Evolutionary conservation across 2,797 vertebrate genomes (phyloP).

Genomic region (Clarias fuscus): DNA sequence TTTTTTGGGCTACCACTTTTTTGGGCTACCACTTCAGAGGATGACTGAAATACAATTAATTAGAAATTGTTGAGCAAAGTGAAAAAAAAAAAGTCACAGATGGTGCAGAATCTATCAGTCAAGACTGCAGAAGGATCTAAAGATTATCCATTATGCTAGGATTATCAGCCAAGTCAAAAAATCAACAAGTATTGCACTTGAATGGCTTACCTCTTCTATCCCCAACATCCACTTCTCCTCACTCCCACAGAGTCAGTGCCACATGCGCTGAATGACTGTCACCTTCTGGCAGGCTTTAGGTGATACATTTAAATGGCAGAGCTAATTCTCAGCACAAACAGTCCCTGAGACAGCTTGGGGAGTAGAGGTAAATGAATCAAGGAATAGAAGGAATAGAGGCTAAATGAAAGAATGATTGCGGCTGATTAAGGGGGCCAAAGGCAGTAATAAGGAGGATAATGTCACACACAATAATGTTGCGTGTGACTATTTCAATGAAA

Average conservation of each 20-base stretch:
- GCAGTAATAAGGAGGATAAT: conserved; percentile 30
- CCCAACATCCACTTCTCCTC: conserved; percentile 10
- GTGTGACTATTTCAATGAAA: conserved; percentile 32
- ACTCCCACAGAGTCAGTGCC: conserved; percentile 43
- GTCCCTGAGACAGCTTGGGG: conserved; percentile 33
- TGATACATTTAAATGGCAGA: conserved; percentile 48
- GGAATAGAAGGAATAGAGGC: too few relatives aligned
- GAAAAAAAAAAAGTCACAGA: conserved; percentile 62
- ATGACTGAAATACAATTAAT: conserved; percentile 66
- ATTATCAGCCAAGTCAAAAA: conserved; percentile 61
- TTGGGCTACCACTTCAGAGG: conserved; percentile 19
- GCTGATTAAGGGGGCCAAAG: conserved; percentile 13
- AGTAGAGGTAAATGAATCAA: neutral
- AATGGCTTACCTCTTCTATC: conserved; percentile 51
- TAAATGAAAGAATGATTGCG: conserved; percentile 32
- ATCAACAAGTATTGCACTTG: conserved; percentile 66
- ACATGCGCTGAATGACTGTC: conserved; percentile 53
- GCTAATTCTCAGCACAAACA: conserved; percentile 47
- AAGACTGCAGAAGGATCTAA: conserved; percentile 55
- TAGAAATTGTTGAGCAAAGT: conserved; percentile 55
- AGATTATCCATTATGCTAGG: conserved; percentile 60
- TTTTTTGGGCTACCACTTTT: neutral
- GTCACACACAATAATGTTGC: conserved; percentile 7
- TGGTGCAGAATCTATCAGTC: conserved; percentile 67
- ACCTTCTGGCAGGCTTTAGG: conserved; percentile 50